Evolutionary conservation across 2,888 invertebrate species (phyloP).

Genomic region (Epinotia brunnichana): DNA sequence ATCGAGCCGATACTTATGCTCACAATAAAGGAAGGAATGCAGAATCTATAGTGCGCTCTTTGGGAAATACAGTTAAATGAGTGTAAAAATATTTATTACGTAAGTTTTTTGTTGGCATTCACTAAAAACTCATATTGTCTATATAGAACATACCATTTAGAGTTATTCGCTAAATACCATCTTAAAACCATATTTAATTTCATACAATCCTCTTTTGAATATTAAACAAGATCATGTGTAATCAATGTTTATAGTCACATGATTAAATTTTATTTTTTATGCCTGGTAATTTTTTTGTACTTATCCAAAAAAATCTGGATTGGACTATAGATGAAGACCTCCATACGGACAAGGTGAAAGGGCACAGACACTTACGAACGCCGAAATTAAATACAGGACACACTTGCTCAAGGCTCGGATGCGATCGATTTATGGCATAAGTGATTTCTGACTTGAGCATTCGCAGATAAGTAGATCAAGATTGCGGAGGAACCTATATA

Average conservation of each 20-base stretch:
- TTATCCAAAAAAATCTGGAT: background rate
- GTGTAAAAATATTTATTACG: too few relatives aligned
- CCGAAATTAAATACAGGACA: constrained; percentile 78
- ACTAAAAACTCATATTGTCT: background rate
- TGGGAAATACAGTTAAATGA: background rate
- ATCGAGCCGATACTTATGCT: constrained; percentile 64
- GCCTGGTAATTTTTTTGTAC: constrained; percentile 43
- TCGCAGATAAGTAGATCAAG: constrained; percentile 40
- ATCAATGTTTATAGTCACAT: background rate
- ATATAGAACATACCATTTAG: background rate
- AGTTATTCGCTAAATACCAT: background rate
- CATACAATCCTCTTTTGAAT: background rate
- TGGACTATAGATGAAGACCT: constrained; percentile 62
- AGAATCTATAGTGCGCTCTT: constrained; percentile 50
- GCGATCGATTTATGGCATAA: constrained; percentile 67
- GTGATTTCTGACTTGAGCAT: constrained; percentile 56
- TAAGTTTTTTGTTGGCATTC: too few relatives aligned
- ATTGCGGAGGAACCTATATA: constrained; percentile 34
- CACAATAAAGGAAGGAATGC: constrained; percentile 61
- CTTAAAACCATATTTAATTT: background rate
- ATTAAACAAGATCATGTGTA: background rate
- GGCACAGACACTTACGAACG: constrained; percentile 52
- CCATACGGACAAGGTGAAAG: constrained; percentile 67
- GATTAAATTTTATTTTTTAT: constrained; percentile 45
- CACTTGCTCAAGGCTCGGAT: constrained; percentile 74